phyloP scores from a whole-genome alignment of 2,113 vertebrate species.

The Bungarus multicinctus region DNA sequence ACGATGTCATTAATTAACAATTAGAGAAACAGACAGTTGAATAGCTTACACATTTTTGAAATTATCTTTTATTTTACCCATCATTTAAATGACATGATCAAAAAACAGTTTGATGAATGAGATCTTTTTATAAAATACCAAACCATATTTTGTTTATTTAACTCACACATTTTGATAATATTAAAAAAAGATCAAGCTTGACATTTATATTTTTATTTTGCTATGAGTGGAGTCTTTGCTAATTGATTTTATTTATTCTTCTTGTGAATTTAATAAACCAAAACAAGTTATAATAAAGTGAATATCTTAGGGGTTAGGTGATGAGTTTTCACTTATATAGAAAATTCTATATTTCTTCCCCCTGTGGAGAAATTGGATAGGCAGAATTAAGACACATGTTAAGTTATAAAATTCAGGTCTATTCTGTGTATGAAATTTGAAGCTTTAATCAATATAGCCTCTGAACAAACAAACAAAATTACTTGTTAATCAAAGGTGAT shows the following conservation, averaged over 20 bases:
- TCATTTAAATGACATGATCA: constrained; percentile 4
- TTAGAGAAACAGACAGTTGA: background rate
- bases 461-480: background rate
- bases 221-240: background rate
- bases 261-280: background rate
- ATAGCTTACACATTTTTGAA: background rate
- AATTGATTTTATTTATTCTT: background rate
- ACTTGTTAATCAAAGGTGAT: background rate
- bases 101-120: background rate
- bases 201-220: background rate
- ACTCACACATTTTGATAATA: background rate
- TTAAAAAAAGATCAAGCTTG: background rate
- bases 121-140: background rate
- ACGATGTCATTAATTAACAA: constrained; percentile 50
- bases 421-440: background rate
- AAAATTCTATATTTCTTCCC: background rate
- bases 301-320: background rate
- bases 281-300: background rate
- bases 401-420: background rate
- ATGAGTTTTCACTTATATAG: background rate
- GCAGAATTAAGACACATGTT: background rate
- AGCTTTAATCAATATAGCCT: background rate
- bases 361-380: background rate
- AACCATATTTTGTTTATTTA: background rate
- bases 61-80: constrained; percentile 23